phyloP scores from a whole-genome alignment of 2,113 vertebrate species.

The Gallinago jamesoni region DNA sequence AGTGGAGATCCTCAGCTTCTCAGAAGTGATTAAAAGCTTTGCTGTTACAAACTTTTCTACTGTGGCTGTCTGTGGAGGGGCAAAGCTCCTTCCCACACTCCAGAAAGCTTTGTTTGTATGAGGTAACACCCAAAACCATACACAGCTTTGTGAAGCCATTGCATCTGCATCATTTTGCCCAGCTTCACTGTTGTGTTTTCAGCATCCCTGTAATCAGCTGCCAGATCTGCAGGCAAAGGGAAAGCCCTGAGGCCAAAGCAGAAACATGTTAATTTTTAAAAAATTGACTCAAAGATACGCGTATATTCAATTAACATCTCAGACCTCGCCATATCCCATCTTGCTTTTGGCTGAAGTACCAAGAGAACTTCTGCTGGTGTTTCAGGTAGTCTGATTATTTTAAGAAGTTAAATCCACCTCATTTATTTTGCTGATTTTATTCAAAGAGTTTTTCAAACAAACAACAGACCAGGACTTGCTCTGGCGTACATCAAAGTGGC shows the following conservation, averaged over 20 bases:
- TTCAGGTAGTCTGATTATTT: background rate
- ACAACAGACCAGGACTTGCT: background rate
- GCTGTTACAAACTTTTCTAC: background rate
- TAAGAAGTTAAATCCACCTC: background rate
- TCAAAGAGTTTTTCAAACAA: background rate
- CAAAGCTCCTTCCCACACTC: background rate
- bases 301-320: background rate
- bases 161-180: background rate
- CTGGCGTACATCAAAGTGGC: background rate
- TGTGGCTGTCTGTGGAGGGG: background rate
- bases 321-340: background rate
- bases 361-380: background rate
- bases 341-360: background rate
- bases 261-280: background rate
- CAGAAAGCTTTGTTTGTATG: background rate
- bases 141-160: background rate
- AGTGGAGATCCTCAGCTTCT: background rate
- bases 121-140: background rate
- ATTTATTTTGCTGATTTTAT: background rate
- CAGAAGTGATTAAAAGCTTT: background rate
- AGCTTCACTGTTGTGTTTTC: slow-evolving; percentile 5
- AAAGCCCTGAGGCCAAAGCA: background rate
- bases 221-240: background rate
- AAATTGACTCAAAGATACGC: background rate
- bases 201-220: background rate